Percentiles rank a stretch among this genome's conserved stretches.
Conservation (phyloP, 2,797 vertebrate species). For the Cyprinodon diabolis region DNA sequence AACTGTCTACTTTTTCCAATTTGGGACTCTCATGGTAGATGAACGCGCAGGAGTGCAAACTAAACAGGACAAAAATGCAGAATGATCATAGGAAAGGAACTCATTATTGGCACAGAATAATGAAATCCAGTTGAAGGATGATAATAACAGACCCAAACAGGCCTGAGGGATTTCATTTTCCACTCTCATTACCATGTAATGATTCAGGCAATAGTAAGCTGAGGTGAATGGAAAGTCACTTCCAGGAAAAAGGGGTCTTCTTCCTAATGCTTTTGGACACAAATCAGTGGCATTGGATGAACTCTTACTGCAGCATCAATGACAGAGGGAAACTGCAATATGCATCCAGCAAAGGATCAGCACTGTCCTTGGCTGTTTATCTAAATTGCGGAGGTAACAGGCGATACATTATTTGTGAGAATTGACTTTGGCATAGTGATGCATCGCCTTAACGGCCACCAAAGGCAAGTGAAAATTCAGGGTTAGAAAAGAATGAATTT, state of each 20-base stretch:
- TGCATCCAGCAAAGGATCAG: conserved; percentile 31
- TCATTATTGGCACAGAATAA: conserved; percentile 61
- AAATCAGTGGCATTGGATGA: conserved; percentile 45
- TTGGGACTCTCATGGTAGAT: conserved; percentile 47
- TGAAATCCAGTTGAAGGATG: conserved; percentile 59
- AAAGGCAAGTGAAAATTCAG: conserved; percentile 28
- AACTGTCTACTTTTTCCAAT: conserved; percentile 49
- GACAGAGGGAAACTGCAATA: conserved; percentile 52
- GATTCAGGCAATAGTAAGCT: conserved; percentile 55
- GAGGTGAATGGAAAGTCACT: conserved; percentile 54
- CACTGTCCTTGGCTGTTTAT: conserved; percentile 54
- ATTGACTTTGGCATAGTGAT: conserved; percentile 48
- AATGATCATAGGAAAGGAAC: conserved; percentile 48
- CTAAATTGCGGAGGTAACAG: conserved; percentile 22
- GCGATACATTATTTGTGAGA: conserved; percentile 44
- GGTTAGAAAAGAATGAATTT: conserved; percentile 38
- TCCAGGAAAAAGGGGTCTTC: conserved; percentile 39
- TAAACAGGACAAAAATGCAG: conserved; percentile 53
- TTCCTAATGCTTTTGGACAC: conserved; percentile 62
- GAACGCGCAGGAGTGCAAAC: conserved; percentile 32
- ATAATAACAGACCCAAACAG: conserved; percentile 61
- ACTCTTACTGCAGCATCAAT: conserved; percentile 48
- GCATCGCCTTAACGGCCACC: conserved; percentile 30
- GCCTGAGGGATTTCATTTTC: conserved; percentile 64
- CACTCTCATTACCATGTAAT: conserved; percentile 68